Evolutionary conservation across 2,113 vertebrate species (phyloP).

Genomic region (Euleptes europaea): DNA sequence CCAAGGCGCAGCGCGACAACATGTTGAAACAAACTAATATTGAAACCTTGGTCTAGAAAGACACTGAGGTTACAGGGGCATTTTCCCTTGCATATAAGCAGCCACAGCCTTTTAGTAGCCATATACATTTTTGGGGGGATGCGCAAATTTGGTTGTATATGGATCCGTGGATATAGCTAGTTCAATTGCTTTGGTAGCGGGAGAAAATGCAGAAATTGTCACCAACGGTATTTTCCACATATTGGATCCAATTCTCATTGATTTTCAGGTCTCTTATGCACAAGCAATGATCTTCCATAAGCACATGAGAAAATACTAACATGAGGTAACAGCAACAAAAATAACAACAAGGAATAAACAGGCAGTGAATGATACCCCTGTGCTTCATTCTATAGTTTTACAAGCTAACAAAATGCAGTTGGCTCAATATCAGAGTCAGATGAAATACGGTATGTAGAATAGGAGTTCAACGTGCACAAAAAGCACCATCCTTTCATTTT

Average conservation of each 20-base stretch:
- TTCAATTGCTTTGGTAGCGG: not conserved
- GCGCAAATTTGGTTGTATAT: not conserved
- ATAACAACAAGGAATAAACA: not conserved
- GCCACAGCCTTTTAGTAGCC: not conserved
- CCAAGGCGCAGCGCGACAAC: too few species aligned
- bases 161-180: not conserved
- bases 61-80: not conserved
- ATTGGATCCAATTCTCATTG: not conserved
- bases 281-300: not conserved
- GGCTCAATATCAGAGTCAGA: not conserved
- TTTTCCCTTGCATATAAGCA: not conserved
- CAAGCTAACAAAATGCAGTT: not conserved
- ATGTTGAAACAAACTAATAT: not conserved
- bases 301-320: not conserved
- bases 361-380: not conserved
- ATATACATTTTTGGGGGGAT: accelerated
- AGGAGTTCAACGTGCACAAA: not conserved
- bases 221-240: not conserved
- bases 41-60: not conserved
- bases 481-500: not conserved
- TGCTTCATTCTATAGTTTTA: not conserved
- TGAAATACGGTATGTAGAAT: not conserved
- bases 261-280: not conserved
- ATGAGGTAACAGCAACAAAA: not conserved
- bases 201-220: not conserved